phyloP scores from a whole-genome alignment of 2,797 vertebrate species.

The Xerus rutilus region DNA sequence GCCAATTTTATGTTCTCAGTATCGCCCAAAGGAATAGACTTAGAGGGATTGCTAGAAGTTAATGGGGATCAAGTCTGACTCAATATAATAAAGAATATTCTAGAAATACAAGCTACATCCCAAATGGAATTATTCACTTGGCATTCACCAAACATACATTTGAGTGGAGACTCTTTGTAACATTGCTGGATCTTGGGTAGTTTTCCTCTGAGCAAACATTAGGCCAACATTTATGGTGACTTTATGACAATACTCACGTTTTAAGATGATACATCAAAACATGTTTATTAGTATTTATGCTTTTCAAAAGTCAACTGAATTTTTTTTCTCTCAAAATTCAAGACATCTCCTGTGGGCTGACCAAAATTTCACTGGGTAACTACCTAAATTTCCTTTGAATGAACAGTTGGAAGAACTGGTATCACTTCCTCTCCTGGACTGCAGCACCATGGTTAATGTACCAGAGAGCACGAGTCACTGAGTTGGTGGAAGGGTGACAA shows the following conservation, averaged over 20 bases:
- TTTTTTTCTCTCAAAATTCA: not conserved
- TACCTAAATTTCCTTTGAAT: slow-evolving; percentile 66
- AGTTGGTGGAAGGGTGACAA: not conserved
- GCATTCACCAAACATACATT: not conserved
- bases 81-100: not conserved
- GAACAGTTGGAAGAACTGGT: not conserved
- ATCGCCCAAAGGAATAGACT: not conserved
- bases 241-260: not conserved
- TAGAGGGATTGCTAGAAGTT: not conserved
- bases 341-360: not conserved
- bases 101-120: slow-evolving; percentile 21
- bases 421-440: slow-evolving; percentile 45
- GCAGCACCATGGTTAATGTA: not conserved
- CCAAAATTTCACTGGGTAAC: slow-evolving; percentile 48
- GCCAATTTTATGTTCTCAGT: not conserved
- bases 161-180: not conserved
- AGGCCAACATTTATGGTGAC: not conserved
- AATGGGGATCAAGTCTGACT: not conserved
- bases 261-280: not conserved
- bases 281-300: not conserved
- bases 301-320: not conserved
- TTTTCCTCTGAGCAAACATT: not conserved
- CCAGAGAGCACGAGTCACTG: not conserved
- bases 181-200: not conserved
- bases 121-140: not conserved